phyloP scores from a whole-genome alignment of 2,888 invertebrate genomes.

The Scelioninae gen. 1 region DNA sequence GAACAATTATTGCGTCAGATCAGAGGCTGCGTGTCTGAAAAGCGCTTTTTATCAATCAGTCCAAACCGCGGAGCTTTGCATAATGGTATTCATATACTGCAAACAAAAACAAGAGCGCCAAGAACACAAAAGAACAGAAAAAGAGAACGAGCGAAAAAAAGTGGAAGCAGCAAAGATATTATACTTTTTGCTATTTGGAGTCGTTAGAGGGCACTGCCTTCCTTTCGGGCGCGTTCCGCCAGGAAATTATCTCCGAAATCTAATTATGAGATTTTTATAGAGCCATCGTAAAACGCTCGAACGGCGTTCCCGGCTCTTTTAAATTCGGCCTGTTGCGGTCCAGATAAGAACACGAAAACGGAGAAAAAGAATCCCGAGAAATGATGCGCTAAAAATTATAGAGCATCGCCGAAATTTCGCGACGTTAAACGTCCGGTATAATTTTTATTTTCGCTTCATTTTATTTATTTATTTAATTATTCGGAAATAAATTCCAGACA shows the following conservation, averaged over 20 bases:
- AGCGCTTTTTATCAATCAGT: slow-evolving; percentile 26
- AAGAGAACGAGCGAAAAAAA: neutral
- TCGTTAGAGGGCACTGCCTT: slow-evolving; percentile 51
- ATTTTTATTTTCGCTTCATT: too few relatives aligned
- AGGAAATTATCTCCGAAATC: slow-evolving; percentile 83
- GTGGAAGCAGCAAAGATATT: slow-evolving; percentile 25
- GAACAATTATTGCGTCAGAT: slow-evolving; percentile 45
- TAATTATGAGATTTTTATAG: slow-evolving; percentile 84
- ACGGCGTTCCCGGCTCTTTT: slow-evolving; percentile 68
- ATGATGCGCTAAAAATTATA: slow-evolving; percentile 61
- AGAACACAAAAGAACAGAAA: neutral
- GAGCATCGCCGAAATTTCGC: slow-evolving; percentile 51
- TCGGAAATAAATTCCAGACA: too few relatives aligned
- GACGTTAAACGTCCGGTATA: slow-evolving; percentile 9
- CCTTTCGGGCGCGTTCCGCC: slow-evolving; percentile 71
- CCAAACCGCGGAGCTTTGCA: too few relatives aligned
- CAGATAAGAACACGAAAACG: slow-evolving; percentile 63
- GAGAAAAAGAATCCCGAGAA: slow-evolving; percentile 45
- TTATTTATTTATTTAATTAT: too few relatives aligned
- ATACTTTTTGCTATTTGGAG: slow-evolving; percentile 74
- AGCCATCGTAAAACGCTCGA: slow-evolving; percentile 83
- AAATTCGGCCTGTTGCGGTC: slow-evolving; percentile 67
- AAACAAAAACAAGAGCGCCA: slow-evolving; percentile 4
- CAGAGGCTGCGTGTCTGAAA: slow-evolving; percentile 34
- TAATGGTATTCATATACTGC: neutral